Evolutionary conservation across 1,140 invertebrate genomes (phyloP), one percentile per base, ranked within the genome.

Genomic region (Drosophila insularis): DNA sequence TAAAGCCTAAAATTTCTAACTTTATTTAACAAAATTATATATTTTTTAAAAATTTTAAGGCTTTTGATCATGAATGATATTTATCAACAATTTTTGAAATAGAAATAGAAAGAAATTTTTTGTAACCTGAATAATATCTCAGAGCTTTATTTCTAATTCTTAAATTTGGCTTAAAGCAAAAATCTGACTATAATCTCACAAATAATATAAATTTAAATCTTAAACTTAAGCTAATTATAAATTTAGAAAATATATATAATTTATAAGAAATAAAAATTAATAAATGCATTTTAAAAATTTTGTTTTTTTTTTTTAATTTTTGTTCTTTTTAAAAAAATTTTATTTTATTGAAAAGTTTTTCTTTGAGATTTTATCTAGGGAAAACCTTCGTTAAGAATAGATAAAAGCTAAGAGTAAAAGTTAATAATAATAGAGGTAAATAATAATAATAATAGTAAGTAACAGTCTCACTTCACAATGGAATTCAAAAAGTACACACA

Each of bases 181-280:
- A 50, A 19, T 2, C 21, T 50, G 17, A 31, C 10, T 37, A 37
- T 37, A 32, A 32, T 32, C 32, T 32, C 8, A 32, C 32, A 68
- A 53, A 23, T 23, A 23, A 4, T 23, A 23, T 3, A 23, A 27
- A 27, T 27, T 50, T 11, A 37, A 58, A 32, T 19, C n/a, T 64
- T 23, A 60, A 39, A 53, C 58, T 61, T 64, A 37, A 76, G 60
- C 63, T 61, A 27, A 31, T 27, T 31, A 23, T 11, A 56, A 78
- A 65, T 77, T 77, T 77, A 7, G 35, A 65, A 77, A 77, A 27
- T 27, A 27, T 27, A 5, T 27, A 27, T 27, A 27, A 27, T 27
- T 27, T 27, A 71, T 77, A 77, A 77, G 32, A 37, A 37, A 37
- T 37, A 78, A 78, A 78, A 66, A 78, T 61, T 53, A 77, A 77